A percentile compares a stretch with the other conserved stretches of the same genome.
These are phyloP conservation scores for Xyrichtys novacula DNA, from an alignment of 2,797 vertebrate species.

Conservation along the genomic window DNA sequence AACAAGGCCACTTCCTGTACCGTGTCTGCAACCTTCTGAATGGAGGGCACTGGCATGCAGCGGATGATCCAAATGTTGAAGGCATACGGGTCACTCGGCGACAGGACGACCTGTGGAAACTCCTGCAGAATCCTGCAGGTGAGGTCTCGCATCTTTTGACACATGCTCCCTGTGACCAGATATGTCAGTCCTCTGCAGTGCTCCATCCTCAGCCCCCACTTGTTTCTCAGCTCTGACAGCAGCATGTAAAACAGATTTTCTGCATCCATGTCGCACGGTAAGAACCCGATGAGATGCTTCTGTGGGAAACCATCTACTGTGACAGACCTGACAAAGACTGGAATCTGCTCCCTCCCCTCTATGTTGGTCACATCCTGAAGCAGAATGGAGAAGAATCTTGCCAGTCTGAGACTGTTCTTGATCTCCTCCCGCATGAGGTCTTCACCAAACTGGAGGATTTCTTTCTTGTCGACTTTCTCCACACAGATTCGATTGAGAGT, in stretches of 20 bases:
- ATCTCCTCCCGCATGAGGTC: slow-evolving; percentile 93
- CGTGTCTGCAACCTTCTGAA: slow-evolving; percentile 90
- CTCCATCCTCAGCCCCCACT: slow-evolving; percentile 96
- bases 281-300: slow-evolving; percentile 94
- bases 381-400: slow-evolving; percentile 94
- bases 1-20: slow-evolving; percentile 91
- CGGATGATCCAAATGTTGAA: slow-evolving; percentile 97
- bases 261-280: slow-evolving; percentile 88
- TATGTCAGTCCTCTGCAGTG: slow-evolving; percentile 96
- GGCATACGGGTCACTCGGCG: slow-evolving; percentile 94
- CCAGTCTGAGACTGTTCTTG: slow-evolving; percentile 88
- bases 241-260: slow-evolving; percentile 92
- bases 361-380: slow-evolving; percentile 91
- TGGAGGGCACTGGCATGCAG: slow-evolving; percentile 90
- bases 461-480: slow-evolving; percentile 91
- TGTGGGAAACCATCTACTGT: slow-evolving; percentile 92
- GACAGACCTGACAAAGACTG: slow-evolving; percentile 92
- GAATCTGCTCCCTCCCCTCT: slow-evolving; percentile 92
- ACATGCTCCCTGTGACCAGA: slow-evolving; percentile 89
- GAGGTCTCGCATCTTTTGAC: slow-evolving; percentile 94
- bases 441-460: slow-evolving; percentile 93
- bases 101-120: slow-evolving; percentile 93
- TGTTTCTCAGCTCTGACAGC: slow-evolving; percentile 90
- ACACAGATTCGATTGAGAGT: slow-evolving; percentile 89
- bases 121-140: slow-evolving; percentile 92